These are phyloP conservation scores for Intellagama lesueurii DNA, from an alignment of 2,797 vertebrate species.

Conservation along the genomic window DNA sequence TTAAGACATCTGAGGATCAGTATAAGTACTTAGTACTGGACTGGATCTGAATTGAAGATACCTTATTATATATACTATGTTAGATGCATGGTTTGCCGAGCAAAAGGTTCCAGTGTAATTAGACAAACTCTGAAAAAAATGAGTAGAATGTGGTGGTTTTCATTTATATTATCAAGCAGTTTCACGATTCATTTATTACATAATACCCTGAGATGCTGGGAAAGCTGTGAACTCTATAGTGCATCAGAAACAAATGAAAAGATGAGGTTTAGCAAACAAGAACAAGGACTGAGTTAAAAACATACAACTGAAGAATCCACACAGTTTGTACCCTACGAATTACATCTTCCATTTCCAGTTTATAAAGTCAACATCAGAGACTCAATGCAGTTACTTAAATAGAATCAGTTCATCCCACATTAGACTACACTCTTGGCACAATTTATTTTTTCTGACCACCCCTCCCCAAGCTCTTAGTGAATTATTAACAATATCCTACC, in stretches of 20 bases:
- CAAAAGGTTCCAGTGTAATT: slow-evolving; percentile 16
- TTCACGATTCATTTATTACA: slow-evolving; percentile 18
- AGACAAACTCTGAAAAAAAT: slow-evolving; percentile 13
- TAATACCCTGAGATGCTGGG: slow-evolving; percentile 50
- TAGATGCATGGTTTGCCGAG: background rate
- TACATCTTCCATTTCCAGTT: slow-evolving; percentile 54
- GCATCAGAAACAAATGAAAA: slow-evolving; percentile 32
- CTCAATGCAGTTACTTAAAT: slow-evolving; percentile 43
- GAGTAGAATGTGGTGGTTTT: background rate
- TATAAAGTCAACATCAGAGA: slow-evolving; percentile 36
- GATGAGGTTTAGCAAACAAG: slow-evolving; percentile 15
- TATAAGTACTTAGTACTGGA: background rate
- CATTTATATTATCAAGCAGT: background rate
- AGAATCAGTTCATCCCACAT: slow-evolving; percentile 67
- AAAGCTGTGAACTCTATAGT: background rate
- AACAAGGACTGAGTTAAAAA: slow-evolving; percentile 20
- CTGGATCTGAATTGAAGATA: slow-evolving; percentile 17
- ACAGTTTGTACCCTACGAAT: slow-evolving; percentile 52
- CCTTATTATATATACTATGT: background rate
- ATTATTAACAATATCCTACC: slow-evolving; percentile 73
- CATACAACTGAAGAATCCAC: slow-evolving; percentile 33
- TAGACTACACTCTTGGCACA: slow-evolving; percentile 74
- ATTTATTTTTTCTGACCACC: slow-evolving; percentile 71
- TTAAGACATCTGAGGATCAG: rapidly evolving
- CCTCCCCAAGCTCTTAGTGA: slow-evolving; percentile 64